Conservation (phyloP, 1,140 invertebrate genomes). For the Brevipalpus yothersi region DNA sequence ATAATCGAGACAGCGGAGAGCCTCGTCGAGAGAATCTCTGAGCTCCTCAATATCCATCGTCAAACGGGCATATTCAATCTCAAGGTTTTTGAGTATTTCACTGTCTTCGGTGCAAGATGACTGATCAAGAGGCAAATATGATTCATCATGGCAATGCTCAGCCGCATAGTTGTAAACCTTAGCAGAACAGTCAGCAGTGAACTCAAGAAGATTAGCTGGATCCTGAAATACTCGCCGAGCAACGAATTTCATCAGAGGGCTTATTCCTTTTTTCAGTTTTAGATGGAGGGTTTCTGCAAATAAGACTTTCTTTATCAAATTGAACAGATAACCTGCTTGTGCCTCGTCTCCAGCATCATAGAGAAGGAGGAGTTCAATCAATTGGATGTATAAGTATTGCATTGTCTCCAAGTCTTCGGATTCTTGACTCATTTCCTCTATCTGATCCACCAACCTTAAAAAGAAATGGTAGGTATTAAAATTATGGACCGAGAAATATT, state of each 20-base stretch:
- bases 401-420: background rate
- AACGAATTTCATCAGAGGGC: conserved; percentile 1
- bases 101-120: background rate
- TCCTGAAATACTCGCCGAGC: background rate
- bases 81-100: background rate
- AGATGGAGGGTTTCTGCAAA: background rate
- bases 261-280: background rate
- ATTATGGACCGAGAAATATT: background rate
- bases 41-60: background rate
- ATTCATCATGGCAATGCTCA: background rate
- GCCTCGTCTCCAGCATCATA: conserved; percentile 2
- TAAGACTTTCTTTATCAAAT: background rate
- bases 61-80: background rate
- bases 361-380: background rate
- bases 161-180: background rate
- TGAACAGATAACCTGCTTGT: background rate
- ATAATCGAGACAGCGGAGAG: background rate
- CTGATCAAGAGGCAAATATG: background rate
- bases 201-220: background rate
- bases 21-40: background rate
- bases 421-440: background rate
- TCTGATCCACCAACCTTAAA: background rate
- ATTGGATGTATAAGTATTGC: conserved; percentile 1
- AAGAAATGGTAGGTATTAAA: background rate
- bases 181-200: background rate